Evolutionary conservation across 2,888 invertebrate species (phyloP).

Genomic region (Deilephila elpenor): DNA sequence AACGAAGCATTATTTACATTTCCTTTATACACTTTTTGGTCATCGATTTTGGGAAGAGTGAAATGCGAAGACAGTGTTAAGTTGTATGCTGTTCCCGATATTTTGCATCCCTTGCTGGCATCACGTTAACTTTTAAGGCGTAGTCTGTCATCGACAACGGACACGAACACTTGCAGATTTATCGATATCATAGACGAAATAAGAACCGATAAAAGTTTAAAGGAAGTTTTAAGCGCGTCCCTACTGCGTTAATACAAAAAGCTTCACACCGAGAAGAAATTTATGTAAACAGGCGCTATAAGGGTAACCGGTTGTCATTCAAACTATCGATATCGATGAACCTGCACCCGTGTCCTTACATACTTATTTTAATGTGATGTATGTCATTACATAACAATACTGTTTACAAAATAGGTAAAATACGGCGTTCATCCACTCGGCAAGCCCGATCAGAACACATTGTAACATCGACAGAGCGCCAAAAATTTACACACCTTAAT

Average conservation of each 20-base stretch:
- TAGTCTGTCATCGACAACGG: slow-evolving; percentile 16
- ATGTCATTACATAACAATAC: slow-evolving; percentile 29
- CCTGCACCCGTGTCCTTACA: not conserved
- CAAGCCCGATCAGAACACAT: not conserved
- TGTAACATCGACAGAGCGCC: slow-evolving; percentile 8
- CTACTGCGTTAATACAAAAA: slow-evolving; percentile 26
- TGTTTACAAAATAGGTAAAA: slow-evolving; percentile 21
- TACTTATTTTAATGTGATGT: slow-evolving; percentile 29
- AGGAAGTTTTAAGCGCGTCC: slow-evolving; percentile 19
- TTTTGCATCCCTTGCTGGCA: slow-evolving; percentile 11
- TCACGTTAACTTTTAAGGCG: slow-evolving; percentile 5
- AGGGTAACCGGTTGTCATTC: slow-evolving; percentile 4
- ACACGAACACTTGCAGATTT: not conserved
- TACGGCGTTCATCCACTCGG: not conserved
- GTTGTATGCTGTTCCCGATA: slow-evolving; percentile 3
- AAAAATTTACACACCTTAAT: not conserved
- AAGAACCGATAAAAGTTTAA: not conserved
- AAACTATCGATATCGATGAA: slow-evolving; percentile 27
- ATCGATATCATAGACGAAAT: slow-evolving; percentile 2
- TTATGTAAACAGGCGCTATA: slow-evolving; percentile 19
- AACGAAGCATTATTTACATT: slow-evolving; percentile 65
- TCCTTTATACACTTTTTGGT: slow-evolving; percentile 69
- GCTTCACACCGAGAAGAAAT: slow-evolving; percentile 27
- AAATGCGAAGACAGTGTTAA: slow-evolving; percentile 26
- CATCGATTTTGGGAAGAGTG: slow-evolving; percentile 72